phyloP scores from a whole-genome alignment of 2,888 invertebrate genomes.

The Mamestra brassicae region DNA sequence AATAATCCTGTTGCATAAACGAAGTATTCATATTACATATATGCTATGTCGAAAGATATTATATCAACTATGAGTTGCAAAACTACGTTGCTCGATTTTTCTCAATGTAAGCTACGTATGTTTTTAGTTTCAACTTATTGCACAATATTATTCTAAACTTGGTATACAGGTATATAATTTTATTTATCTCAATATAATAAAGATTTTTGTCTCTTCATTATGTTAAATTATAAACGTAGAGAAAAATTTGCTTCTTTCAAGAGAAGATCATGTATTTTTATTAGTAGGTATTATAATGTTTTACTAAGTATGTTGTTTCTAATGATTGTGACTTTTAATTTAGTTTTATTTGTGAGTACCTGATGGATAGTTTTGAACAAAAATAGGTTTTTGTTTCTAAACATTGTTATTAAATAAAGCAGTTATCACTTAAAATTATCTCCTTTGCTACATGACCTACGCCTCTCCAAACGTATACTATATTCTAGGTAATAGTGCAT shows the following conservation, averaged over 20 bases:
- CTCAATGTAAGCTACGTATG: background rate
- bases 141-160: conserved; percentile 36
- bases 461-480: background rate
- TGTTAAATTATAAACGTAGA: background rate
- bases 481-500: background rate
- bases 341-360: no score
- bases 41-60: background rate
- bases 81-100: conserved; percentile 18
- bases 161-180: background rate
- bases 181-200: background rate
- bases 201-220: background rate
- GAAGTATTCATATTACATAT: conserved; percentile 6
- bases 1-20: conserved; percentile 1
- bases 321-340: no score
- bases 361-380: background rate
- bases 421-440: background rate
- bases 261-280: no score
- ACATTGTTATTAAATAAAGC: background rate
- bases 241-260: background rate
- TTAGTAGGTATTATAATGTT: no score
- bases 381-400: no score
- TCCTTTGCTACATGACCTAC: background rate
- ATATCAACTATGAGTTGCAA: conserved; percentile 14
- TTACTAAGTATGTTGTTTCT: no score
- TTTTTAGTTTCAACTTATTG: conserved; percentile 39